Evolutionary conservation across 2,113 vertebrate species (phyloP), one percentile per base, ranked within the genome.

Genomic region (Ornithorhynchus anatinus): DNA sequence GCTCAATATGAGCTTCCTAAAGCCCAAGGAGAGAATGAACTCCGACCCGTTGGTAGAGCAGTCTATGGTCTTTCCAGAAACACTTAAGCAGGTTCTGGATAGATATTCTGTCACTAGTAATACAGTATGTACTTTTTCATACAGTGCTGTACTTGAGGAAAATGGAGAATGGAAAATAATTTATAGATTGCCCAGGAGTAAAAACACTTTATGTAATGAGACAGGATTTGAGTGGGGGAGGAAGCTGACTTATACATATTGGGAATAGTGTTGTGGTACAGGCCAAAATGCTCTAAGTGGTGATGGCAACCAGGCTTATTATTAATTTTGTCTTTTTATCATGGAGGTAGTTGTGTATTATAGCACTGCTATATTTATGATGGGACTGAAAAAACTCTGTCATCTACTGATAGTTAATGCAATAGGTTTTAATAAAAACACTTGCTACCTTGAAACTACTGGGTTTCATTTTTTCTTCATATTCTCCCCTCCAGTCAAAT

Each of bases 341-440:
- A n/a, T n/a, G n/a, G n/a, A n/a, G n/a, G n/a, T n/a, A n/a, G n/a
- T n/a, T n/a, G n/a, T n/a, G n/a, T n/a, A n/a, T n/a, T n/a, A n/a
- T n/a, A n/a, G n/a, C n/a, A n/a, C n/a, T n/a, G n/a, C n/a, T n/a
- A n/a, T n/a, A n/a, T 53, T 57, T 48, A 19, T 8, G 33, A 32
- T 72, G 38, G 72, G 71, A 72, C n/a, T 19, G 14, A 3, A n/a
- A 5, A n/a, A 76, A 12, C 31, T 40, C 39, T 75, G 77, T 62
- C n/a, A 53, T 59, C 50, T 69, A 68, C 36, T 23, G 42, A 59
- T 73, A 71, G 33, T 13, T 20, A 14, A n/a, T 52, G 25, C 13
- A 54, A 35, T 6, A 19, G 27, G 62, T 74, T 74, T 65, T 61
- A 74, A 71, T 43, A 14, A 50, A 60, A 59, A 36, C 5, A 31